Base-by-base conservation (phyloP, 1,140 invertebrate species). In the Lineus longissimus region DNA sequence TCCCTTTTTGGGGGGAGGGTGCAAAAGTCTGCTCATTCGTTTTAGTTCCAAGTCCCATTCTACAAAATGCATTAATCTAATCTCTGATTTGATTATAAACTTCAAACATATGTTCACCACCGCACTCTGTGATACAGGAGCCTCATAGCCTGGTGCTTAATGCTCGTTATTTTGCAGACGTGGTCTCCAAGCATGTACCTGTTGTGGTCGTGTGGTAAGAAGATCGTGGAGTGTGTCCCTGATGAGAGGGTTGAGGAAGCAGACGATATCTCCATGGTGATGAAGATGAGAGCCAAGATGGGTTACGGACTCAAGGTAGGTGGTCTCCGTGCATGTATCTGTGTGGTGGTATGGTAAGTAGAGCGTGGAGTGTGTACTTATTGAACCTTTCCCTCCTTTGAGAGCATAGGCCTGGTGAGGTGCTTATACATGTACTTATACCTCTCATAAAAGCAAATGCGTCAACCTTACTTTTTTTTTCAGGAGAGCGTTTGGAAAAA, bases 301-400 rank as follows among this genome's bases (percentile, higher is more conserved):
- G 87, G 89, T 66, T 94, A 94, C 83, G 92, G 92, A 1, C 83
- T 93, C 61, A 85, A 90, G 82, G 90, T 89, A 80, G n/a, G n/a
- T n/a, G n/a, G n/a, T n/a, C n/a, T n/a, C n/a, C 78, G 58, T 27
- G n/a, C n/a, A 43, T 13, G 11, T 11, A 43, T n/a, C 40, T 43
- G 40, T 43, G 27, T 2, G 22, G 2, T 27, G 9, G 11, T 43
- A 9, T 22, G 15, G 30, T 31, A 22, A 56, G 11, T 55, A 36
- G 30, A n/a, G 11, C 25, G 22, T 6, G 17, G 27, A 51, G 23
- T 13, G n/a, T 2, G 31, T 19, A n/a, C n/a, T n/a, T n/a, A n/a
- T n/a, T 23, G 25, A 27, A 17, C 23, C 19, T 61, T 61, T 25
- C 23, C 19, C 22, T 23, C 15, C 22, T 62, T 22, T 15, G 7